phyloP scores from a whole-genome alignment of 2,113 vertebrate genomes.

The Lutjanus erythropterus region DNA sequence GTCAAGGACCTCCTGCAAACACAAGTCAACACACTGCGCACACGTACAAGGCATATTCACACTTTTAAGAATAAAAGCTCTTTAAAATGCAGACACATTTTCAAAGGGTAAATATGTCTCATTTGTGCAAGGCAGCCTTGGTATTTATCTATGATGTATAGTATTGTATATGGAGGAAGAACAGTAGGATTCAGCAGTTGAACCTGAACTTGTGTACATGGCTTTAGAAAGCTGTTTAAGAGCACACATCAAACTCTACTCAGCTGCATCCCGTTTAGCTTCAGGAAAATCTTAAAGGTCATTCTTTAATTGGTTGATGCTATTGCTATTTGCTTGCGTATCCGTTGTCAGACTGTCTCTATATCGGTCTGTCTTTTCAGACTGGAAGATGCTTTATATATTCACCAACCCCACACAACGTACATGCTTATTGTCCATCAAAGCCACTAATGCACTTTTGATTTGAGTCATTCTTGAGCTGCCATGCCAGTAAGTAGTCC shows the following conservation, averaged over 20 bases:
- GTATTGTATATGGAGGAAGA: not conserved
- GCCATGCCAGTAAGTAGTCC: slow-evolving; percentile 45
- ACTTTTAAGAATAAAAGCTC: slow-evolving; percentile 1
- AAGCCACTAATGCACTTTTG: slow-evolving; percentile 68
- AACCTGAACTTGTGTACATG: not conserved
- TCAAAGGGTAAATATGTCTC: not conserved
- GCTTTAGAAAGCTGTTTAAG: not conserved
- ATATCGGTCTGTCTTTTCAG: slow-evolving; percentile 27
- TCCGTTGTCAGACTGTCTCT: slow-evolving; percentile 14
- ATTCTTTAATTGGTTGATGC: slow-evolving; percentile 4
- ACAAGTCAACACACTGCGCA: slow-evolving; percentile 9
- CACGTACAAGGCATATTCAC: not conserved
- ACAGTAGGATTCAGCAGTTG: slow-evolving; percentile 1
- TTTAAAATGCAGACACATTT: not conserved
- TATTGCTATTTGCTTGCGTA: slow-evolving; percentile 32
- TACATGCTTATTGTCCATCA: slow-evolving; percentile 60
- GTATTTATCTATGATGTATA: not conserved
- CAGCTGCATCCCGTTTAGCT: slow-evolving; percentile 4
- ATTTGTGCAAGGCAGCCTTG: not conserved
- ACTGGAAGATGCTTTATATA: slow-evolving; percentile 2
- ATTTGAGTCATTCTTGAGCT: slow-evolving; percentile 66
- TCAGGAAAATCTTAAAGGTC: slow-evolving; percentile 38
- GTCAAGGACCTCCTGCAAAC: slow-evolving; percentile 41
- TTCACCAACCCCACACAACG: slow-evolving; percentile 34
- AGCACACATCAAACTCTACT: not conserved